Conservation (phyloP, 1,140 invertebrate species). For the Hylaeus anthracinus region DNA sequence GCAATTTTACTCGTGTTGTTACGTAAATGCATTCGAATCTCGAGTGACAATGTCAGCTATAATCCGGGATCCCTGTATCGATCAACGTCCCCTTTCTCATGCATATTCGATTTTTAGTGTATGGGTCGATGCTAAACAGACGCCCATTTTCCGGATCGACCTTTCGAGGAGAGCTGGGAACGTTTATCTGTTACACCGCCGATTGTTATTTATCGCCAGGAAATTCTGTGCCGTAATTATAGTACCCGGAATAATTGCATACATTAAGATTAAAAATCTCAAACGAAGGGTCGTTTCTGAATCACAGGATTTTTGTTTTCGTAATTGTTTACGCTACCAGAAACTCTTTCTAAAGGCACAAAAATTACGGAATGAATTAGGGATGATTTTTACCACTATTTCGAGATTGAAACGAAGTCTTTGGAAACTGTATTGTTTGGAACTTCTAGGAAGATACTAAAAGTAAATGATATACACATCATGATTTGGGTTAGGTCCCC, state of each 20-base stretch:
- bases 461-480: too few relatives aligned
- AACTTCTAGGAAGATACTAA: too few relatives aligned
- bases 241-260: neutral
- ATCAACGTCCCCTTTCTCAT: neutral
- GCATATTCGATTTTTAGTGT: slow-evolving; percentile 12
- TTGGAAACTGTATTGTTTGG: too few relatives aligned
- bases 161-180: neutral
- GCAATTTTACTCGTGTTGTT: neutral
- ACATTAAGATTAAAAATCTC: slow-evolving; percentile 9
- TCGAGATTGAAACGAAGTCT: too few relatives aligned
- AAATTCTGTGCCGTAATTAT: neutral
- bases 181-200: neutral
- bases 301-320: neutral
- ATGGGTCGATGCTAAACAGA: neutral
- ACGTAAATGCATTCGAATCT: too few relatives aligned
- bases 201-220: neutral
- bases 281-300: too few relatives aligned
- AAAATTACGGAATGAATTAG: too few relatives aligned
- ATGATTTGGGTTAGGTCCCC: too few relatives aligned
- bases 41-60: neutral
- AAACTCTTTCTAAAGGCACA: neutral
- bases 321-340: too few relatives aligned
- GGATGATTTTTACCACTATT: too few relatives aligned
- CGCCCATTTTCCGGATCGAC: slow-evolving; percentile 1
- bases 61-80: too few relatives aligned